These are phyloP conservation scores for Heliornis fulica DNA, from an alignment of 2,113 vertebrate species.

Conservation along the genomic window DNA sequence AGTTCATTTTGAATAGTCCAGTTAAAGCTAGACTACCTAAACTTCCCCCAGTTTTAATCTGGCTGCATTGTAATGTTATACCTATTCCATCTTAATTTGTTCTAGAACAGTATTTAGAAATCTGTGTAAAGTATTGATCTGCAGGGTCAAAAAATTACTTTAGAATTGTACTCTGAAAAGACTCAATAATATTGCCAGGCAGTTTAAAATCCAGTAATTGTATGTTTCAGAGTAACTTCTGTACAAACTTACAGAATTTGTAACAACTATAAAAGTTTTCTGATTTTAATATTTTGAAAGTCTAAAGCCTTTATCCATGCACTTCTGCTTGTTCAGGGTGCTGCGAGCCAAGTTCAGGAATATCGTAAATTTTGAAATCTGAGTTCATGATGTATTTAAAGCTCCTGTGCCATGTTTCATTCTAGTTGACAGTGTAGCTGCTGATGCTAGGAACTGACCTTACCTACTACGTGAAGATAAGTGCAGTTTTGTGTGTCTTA, in stretches of 20 bases:
- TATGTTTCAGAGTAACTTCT: neutral
- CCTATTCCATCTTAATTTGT: neutral
- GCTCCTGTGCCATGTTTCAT: neutral
- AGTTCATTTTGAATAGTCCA: neutral
- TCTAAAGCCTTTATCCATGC: neutral
- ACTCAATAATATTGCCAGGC: neutral
- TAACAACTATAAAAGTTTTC: neutral
- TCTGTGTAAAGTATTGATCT: neutral
- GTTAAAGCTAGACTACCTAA: neutral
- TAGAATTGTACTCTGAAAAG: neutral
- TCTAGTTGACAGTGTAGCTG: neutral
- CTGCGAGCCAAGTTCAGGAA: neutral
- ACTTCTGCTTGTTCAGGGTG: neutral
- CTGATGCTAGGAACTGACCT: neutral
- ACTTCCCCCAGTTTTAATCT: neutral
- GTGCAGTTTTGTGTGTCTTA: neutral
- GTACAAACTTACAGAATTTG: neutral
- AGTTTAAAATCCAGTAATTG: neutral
- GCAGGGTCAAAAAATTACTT: neutral
- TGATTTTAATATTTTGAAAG: neutral
- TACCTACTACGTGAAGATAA: neutral
- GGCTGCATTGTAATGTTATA: neutral
- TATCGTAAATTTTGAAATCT: neutral
- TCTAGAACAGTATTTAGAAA: neutral
- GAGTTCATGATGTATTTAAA: neutral